Base-by-base conservation (phyloP, 2,113 vertebrate species). In the Solea solea region DNA sequence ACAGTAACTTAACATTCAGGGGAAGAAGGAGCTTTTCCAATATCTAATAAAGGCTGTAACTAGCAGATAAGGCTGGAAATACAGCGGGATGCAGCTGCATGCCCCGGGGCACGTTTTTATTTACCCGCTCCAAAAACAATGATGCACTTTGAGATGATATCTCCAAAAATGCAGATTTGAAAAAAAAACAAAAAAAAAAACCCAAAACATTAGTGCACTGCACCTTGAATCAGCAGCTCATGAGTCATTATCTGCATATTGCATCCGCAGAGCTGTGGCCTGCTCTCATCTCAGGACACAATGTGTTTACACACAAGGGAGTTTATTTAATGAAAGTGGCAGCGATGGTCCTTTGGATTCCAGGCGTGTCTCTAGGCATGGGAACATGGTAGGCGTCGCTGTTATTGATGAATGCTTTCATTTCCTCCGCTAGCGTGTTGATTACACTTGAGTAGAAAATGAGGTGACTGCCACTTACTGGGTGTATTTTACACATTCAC, bases 221-320 rank as follows among this genome's bases (percentile, higher is more conserved):
- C 85, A 81, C 84, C 89, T 89, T 87, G 78, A 89, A 85, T 90
- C 86, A 81, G 76, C 80, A 81, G 80, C 86, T 89, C 73, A 64
- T 84, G 81, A 85, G 84, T 87, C 83, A 88, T 84, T 91, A 84
- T 70, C 69, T 77, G 69, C 53, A 46, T 51, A 46, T 77, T 73
- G 70, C 53, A 46, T 60, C 87, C 68, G 73, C 82, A 56, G 69
- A 81, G 65, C 83, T 27, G 42, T 57, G 55, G 64, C 64, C 77
- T 72, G 64, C 63, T 63, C 81, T 74, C 67, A 68, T 76, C 74
- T 72, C 28, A 16, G 74, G 64, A 78, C 82, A 68, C 44, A 53
- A 64, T 78, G 25, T 68, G 71, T 87, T 85, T 75, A 75, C 46
- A 72, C 50, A 74, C 74, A 52, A 75, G 56, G 53, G 56, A 73